Conservation (phyloP, 2,113 vertebrate species). For the Prolemur simus region DNA sequence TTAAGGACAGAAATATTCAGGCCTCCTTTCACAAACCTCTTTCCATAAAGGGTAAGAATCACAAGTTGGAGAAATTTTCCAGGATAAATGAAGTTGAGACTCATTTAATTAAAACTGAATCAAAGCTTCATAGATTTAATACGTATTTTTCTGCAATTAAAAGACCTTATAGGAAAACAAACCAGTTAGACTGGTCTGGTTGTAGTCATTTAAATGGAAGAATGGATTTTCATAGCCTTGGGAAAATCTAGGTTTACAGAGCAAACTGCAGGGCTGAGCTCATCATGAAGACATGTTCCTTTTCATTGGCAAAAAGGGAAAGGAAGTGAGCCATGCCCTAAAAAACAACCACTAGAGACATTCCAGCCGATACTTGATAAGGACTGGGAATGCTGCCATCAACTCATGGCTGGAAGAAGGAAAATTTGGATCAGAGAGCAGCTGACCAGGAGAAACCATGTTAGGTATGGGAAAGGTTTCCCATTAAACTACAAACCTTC, state of each 20-base stretch:
- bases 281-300: conserved; percentile 38
- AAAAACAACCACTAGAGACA: conserved; percentile 59
- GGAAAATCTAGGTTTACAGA: conserved; percentile 50
- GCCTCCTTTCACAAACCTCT: background rate
- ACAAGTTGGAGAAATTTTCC: background rate
- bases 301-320: conserved; percentile 52
- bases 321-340: conserved; percentile 70
- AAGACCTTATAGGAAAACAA: conserved; percentile 7
- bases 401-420: conserved; percentile 10
- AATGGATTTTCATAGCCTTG: conserved; percentile 24
- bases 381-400: conserved; percentile 57
- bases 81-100: background rate
- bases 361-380: conserved; percentile 63
- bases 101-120: background rate
- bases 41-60: background rate
- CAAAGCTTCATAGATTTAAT: background rate
- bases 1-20: background rate
- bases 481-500: background rate
- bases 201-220: background rate
- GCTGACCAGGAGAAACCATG: background rate
- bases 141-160: background rate
- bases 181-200: background rate
- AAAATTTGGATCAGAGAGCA: conserved; percentile 47
- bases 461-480: background rate
- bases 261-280: conserved; percentile 35